Conservation (phyloP, 2,113 vertebrate species). For the Triplophysa rosa region DNA sequence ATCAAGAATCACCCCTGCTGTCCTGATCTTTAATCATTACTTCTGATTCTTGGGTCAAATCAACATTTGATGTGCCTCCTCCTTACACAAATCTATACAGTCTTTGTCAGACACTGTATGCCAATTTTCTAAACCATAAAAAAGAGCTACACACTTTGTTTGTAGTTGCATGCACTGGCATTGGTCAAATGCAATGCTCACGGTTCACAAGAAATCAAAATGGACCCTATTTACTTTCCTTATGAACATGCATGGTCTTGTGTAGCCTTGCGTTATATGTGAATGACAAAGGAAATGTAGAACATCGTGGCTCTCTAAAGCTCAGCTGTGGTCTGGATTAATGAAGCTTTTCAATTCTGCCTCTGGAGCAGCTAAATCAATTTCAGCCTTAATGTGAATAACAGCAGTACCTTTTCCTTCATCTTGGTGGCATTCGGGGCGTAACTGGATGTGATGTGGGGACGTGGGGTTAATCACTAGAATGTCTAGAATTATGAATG, state of each 20-base stretch:
- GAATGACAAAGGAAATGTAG: not conserved
- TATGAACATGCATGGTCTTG: too few relatives aligned
- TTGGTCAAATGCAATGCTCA: too few relatives aligned
- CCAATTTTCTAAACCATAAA: constrained; percentile 3
- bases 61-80: constrained; percentile 4
- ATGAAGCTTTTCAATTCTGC: constrained; percentile 58
- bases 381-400: constrained; percentile 35
- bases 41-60: constrained; percentile 1
- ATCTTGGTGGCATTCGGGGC: constrained; percentile 15
- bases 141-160: too few relatives aligned
- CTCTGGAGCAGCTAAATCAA: constrained; percentile 47
- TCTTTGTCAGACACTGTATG: constrained; percentile 5
- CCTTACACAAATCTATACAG: not conserved
- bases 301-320: constrained; percentile 34
- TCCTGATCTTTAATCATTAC: constrained; percentile 11
- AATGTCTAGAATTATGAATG: constrained; percentile 53
- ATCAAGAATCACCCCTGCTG: not conserved
- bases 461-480: constrained; percentile 51
- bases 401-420: constrained; percentile 30
- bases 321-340: constrained; percentile 47
- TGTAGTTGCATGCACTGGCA: too few relatives aligned
- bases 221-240: too few relatives aligned
- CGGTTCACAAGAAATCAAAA: too few relatives aligned
- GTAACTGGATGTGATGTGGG: constrained; percentile 46
- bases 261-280: not conserved